Conservation (phyloP, 1,140 invertebrate species). For the Phymorhynchus buccinoides region DNA sequence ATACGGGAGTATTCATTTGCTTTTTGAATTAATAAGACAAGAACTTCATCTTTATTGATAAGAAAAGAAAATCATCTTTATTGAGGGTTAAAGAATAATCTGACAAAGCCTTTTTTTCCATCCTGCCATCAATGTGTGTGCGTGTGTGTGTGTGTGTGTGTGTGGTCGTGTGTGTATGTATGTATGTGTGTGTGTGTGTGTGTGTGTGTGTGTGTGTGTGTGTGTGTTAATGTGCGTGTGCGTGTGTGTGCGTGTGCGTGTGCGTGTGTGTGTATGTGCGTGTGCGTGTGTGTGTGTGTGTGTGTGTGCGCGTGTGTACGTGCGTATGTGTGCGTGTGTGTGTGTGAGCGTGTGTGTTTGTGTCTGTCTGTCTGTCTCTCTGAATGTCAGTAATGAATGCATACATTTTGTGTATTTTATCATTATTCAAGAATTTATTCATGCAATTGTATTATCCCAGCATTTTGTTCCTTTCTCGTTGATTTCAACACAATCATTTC, state of each 20-base stretch:
- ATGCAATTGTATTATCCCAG: too few relatives aligned
- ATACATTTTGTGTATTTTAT: not conserved
- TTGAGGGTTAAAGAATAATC: not conserved
- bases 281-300: not conserved
- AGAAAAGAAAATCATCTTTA: not conserved
- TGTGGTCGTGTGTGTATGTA: not conserved
- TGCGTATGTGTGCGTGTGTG: not conserved
- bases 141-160: not conserved
- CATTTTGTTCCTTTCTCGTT: too few relatives aligned
- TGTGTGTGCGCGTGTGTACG: not conserved
- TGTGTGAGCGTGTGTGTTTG: not conserved
- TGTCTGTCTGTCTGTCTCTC: not conserved
- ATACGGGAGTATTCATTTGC: too few relatives aligned
- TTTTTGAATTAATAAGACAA: too few relatives aligned
- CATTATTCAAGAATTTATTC: too few relatives aligned
- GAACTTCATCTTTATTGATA: not conserved
- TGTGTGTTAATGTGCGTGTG: constrained; percentile 13
- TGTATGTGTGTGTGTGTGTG: not conserved
- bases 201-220: constrained; percentile 25
- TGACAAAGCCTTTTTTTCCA: not conserved
- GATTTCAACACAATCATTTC: constrained; percentile 48
- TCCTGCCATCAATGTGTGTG: not conserved
- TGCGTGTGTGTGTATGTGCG: not conserved
- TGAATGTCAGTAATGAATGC: not conserved
- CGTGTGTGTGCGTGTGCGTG: constrained; percentile 1